phyloP scores from a whole-genome alignment of 2,797 vertebrate genomes.

The Danio tinwini region DNA sequence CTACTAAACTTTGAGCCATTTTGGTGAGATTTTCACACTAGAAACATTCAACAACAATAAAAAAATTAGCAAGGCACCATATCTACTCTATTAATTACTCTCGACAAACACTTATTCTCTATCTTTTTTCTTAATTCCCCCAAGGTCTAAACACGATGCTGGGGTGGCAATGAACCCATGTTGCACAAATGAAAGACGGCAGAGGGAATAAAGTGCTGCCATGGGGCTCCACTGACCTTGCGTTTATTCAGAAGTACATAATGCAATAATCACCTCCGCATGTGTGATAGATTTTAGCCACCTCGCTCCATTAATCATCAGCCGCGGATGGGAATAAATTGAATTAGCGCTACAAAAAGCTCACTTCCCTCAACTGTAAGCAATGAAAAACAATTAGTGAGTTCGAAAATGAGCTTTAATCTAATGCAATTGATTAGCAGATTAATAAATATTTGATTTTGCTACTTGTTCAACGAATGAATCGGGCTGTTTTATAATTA shows the following conservation, averaged over 20 bases:
- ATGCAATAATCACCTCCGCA: slow-evolving; percentile 70
- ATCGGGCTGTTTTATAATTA: slow-evolving; percentile 66
- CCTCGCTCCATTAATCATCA: slow-evolving; percentile 69
- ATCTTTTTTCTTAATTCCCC: slow-evolving; percentile 45
- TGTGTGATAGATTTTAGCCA: slow-evolving; percentile 67
- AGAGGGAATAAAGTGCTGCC: slow-evolving; percentile 60
- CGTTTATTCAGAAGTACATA: slow-evolving; percentile 63
- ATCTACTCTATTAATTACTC: slow-evolving; percentile 56
- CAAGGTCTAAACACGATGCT: slow-evolving; percentile 37
- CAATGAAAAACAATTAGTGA: slow-evolving; percentile 66
- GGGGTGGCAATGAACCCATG: slow-evolving; percentile 42
- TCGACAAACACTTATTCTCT: slow-evolving; percentile 60
- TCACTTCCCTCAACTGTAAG: slow-evolving; percentile 63
- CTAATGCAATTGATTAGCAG: slow-evolving; percentile 69
- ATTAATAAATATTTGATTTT: slow-evolving; percentile 66
- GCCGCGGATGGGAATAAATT: slow-evolving; percentile 64
- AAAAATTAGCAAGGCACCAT: neutral
- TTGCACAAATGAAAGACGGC: slow-evolving; percentile 62
- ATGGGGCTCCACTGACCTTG: slow-evolving; percentile 60
- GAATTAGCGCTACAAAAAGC: slow-evolving; percentile 62
- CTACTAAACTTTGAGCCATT: neutral
- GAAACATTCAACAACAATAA: neutral
- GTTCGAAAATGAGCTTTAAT: slow-evolving; percentile 62
- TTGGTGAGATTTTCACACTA: slow-evolving; percentile 12
- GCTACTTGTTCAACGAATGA: slow-evolving; percentile 59